A percentile compares a stretch with the other conserved stretches of the same genome.
Evolutionary conservation across 2,797 vertebrate genomes (phyloP).

Genomic region (Danio jaintianensis): DNA sequence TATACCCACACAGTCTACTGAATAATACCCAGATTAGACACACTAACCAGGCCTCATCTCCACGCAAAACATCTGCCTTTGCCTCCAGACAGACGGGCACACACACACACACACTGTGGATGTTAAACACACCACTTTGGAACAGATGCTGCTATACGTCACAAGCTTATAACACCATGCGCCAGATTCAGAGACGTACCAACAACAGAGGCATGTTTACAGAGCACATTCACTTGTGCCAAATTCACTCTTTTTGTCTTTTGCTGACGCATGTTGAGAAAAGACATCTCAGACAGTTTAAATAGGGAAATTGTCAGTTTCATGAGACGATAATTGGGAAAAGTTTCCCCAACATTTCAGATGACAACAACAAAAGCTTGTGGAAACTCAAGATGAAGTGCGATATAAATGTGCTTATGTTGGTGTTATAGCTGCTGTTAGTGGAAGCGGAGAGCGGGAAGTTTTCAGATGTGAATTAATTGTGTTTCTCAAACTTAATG

Average conservation of each 20-base stretch:
- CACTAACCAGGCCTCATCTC: constrained; percentile 71
- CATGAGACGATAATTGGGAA: background rate
- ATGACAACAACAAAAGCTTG: background rate
- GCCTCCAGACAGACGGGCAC: constrained; percentile 7
- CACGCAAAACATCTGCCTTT: constrained; percentile 62
- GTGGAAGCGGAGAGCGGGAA: background rate
- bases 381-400: background rate
- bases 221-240: background rate
- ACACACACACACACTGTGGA: background rate
- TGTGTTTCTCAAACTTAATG: background rate
- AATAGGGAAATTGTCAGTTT: background rate
- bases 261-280: background rate
- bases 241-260: constrained; percentile 13
- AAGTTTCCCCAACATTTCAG: background rate
- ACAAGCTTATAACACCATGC: constrained; percentile 35
- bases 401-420: background rate
- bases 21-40: constrained; percentile 75
- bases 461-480: background rate
- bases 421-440: background rate
- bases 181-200: background rate
- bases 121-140: constrained; percentile 23
- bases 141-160: constrained; percentile 21
- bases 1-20: constrained; percentile 73
- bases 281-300: background rate
- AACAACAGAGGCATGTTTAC: constrained; percentile 24